Evolutionary conservation across 2,113 vertebrate species (phyloP).

Genomic region (Sturnus vulgaris): DNA sequence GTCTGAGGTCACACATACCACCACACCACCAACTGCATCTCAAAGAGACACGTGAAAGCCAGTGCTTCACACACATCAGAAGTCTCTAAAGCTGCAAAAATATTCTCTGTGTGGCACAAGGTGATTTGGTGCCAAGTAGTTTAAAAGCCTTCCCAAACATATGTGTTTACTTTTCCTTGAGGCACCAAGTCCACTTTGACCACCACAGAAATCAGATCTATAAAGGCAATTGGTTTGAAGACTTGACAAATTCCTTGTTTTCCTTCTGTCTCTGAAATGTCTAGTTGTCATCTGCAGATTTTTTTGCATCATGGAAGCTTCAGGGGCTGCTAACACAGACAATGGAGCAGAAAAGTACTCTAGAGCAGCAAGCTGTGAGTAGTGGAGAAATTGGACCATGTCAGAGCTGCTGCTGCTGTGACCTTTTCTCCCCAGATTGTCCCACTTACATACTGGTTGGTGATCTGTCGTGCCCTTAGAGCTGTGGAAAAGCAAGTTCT

Average conservation of each 20-base stretch:
- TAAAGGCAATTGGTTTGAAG: background rate
- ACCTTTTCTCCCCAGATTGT: background rate
- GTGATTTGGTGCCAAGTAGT: background rate
- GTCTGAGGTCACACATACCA: slow-evolving; percentile 20
- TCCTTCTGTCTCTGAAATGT: background rate
- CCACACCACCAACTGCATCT: slow-evolving; percentile 13
- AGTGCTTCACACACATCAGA: background rate
- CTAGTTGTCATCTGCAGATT: background rate
- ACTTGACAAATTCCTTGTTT: background rate
- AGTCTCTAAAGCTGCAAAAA: background rate
- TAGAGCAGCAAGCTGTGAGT: background rate
- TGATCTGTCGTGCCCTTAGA: background rate
- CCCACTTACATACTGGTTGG: background rate
- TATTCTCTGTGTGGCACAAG: background rate
- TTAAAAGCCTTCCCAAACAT: slow-evolving; percentile 17
- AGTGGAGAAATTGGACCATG: background rate
- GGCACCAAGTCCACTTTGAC: background rate
- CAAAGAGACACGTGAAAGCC: slow-evolving; percentile 17
- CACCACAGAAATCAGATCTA: background rate
- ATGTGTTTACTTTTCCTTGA: slow-evolving; percentile 23
- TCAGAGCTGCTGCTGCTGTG: background rate
- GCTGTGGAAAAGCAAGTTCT: background rate
- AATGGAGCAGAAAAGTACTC: background rate
- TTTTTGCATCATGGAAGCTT: background rate
- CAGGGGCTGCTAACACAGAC: background rate